Evolutionary conservation across 2,113 vertebrate species (phyloP).

Genomic region (Solea solea): DNA sequence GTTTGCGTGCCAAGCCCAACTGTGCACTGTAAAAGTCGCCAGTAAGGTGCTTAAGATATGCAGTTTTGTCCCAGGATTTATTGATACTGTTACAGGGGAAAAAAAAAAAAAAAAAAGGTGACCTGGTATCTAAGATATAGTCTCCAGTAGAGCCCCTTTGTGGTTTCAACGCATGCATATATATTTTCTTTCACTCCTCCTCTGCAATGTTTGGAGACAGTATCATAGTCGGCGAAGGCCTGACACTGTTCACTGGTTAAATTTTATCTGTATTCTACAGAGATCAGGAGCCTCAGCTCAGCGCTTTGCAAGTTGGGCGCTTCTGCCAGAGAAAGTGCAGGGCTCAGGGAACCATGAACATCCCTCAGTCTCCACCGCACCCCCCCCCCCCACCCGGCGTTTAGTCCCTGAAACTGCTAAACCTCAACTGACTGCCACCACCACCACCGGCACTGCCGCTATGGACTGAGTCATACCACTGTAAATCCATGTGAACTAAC

Average conservation of each 20-base stretch:
- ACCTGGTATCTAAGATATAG: slow-evolving; percentile 75
- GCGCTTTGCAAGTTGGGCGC: slow-evolving; percentile 62
- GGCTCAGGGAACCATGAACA: slow-evolving; percentile 72
- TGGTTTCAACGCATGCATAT: slow-evolving; percentile 57
- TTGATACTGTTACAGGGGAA: slow-evolving; percentile 72
- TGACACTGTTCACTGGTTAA: slow-evolving; percentile 63
- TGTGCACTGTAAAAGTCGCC: slow-evolving; percentile 77
- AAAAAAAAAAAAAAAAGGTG: slow-evolving; percentile 61
- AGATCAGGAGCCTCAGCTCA: slow-evolving; percentile 70
- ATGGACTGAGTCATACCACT: slow-evolving; percentile 30
- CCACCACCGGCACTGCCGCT: slow-evolving; percentile 30
- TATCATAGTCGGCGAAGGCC: slow-evolving; percentile 51
- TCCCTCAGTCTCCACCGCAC: slow-evolving; percentile 31
- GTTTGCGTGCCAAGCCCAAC: slow-evolving; percentile 74
- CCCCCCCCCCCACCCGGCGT: slow-evolving; percentile 10
- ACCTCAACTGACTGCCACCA: slow-evolving; percentile 47
- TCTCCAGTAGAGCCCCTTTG: slow-evolving; percentile 58
- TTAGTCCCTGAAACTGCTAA: slow-evolving; percentile 60
- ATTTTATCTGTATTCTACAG: slow-evolving; percentile 74
- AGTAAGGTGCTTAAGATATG: slow-evolving; percentile 83
- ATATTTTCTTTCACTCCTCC: slow-evolving; percentile 62
- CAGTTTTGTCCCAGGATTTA: slow-evolving; percentile 80
- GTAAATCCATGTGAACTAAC: slow-evolving; percentile 56
- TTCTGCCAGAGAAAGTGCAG: slow-evolving; percentile 67
- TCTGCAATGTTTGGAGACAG: slow-evolving; percentile 73